Evolutionary conservation across 64 coral and sea anemone genomes (phyloP).

Genomic region (Montipora cactus): DNA sequence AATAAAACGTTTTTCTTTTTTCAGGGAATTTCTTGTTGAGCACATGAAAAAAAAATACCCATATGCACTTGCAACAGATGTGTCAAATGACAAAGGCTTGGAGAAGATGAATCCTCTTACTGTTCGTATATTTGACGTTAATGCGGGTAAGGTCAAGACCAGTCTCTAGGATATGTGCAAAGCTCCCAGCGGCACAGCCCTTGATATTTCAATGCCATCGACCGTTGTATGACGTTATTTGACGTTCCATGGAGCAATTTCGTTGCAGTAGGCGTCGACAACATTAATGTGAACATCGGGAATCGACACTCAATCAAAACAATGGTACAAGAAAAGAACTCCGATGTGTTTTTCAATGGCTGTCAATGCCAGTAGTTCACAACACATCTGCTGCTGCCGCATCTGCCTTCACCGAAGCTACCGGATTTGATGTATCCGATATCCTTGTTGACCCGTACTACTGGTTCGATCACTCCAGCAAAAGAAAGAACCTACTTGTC

Average conservation of each 20-base stretch:
- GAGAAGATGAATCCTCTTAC: conserved; percentile 74
- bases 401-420: too few species aligned
- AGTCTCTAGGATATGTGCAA: conserved; percentile 65
- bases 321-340: too few species aligned
- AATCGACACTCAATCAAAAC: conserved; percentile 30
- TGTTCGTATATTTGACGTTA: conserved; percentile 59
- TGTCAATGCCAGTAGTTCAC: too few species aligned
- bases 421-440: too few species aligned
- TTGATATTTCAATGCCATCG: conserved; percentile 56
- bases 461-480: too few species aligned
- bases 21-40: conserved; percentile 30
- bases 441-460: too few species aligned
- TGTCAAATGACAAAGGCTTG: conserved; percentile 71
- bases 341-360: too few species aligned
- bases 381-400: too few species aligned
- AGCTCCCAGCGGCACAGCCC: conserved; percentile 49
- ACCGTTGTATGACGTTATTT: conserved; percentile 55
- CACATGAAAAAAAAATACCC: conserved; percentile 30
- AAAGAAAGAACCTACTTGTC: too few species aligned
- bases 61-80: conserved; percentile 66
- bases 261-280: conserved; percentile 63
- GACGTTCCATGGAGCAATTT: conserved; percentile 58
- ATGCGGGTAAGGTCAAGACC: conserved; percentile 37
- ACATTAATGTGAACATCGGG: conserved; percentile 68
- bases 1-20: conserved; percentile 40